Evolutionary conservation across 2,888 invertebrate species (phyloP).

Genomic region (Drosophila nigricruria): DNA sequence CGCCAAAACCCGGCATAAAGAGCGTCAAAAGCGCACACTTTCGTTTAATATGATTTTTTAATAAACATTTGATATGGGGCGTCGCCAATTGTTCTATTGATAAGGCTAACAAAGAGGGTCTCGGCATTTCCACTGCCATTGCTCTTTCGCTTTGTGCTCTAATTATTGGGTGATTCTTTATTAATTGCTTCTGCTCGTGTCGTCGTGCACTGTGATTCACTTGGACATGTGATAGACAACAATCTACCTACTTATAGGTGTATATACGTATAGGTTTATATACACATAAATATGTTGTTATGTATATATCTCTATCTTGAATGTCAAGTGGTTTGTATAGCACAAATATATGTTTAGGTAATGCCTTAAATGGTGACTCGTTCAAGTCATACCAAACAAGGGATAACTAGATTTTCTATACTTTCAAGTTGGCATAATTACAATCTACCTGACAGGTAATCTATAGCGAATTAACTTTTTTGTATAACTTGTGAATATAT

Average conservation of each 20-base stretch:
- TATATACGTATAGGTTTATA: background rate
- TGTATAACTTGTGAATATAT: background rate
- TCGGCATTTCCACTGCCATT: slow-evolving; percentile 32
- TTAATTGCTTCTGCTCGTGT: slow-evolving; percentile 60
- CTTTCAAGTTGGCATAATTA: background rate
- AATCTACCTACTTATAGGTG: slow-evolving; percentile 8
- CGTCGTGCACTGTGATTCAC: slow-evolving; percentile 42
- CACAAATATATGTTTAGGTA: background rate
- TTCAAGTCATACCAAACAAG: background rate
- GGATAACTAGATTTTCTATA: background rate
- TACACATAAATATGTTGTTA: background rate
- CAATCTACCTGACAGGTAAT: background rate
- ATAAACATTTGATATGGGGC: slow-evolving; percentile 62
- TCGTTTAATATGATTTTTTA: slow-evolving; percentile 38
- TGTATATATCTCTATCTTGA: background rate
- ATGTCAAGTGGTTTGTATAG: background rate
- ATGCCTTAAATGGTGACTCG: background rate
- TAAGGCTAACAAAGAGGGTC: slow-evolving; percentile 50
- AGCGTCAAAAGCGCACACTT: slow-evolving; percentile 29
- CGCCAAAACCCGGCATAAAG: slow-evolving; percentile 58
- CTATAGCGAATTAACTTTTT: background rate
- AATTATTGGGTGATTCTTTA: slow-evolving; percentile 72
- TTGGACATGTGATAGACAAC: slow-evolving; percentile 63
- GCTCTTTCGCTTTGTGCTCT: slow-evolving; percentile 40
- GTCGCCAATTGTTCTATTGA: slow-evolving; percentile 68